Base-by-base conservation (phyloP, 2,113 vertebrate genomes). In the Alosa alosa region DNA sequence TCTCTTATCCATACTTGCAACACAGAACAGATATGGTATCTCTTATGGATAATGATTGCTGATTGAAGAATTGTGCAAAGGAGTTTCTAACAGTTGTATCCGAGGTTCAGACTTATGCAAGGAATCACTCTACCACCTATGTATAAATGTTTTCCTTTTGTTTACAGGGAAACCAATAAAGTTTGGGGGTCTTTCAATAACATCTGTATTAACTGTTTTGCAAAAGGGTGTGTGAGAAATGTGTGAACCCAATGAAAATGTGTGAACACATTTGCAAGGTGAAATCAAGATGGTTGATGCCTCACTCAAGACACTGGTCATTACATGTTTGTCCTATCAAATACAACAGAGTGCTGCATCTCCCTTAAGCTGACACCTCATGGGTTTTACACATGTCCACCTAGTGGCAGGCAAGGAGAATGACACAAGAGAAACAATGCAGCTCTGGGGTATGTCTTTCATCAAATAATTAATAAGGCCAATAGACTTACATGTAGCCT, bases 381-480 rank as follows among this genome's bases (percentile, higher is more conserved):
- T 78, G 31, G 31, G 31, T 78, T 78, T 78, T 41, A 78, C 72
- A 78, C 72, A 78, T 78, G 72, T 78, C 72, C 72, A 78, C 31
- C 72, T 78, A 78, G 72, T 78, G 72, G 72, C 25, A 78, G 72
- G 31, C 4, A 78, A 36, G 10, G 72, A 36, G 9, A 78, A 78
- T 11, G 31, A 78, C 72, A 78, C 36, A 6, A 39, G 3, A 3
- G 36, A 78, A 78, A 78, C 72, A 78, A 78, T 78, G 72, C 36
- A 78, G 72, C 72, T 41, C 31, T 75, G 8, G 68, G 9, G 36
- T 17, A 68, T 39, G 1, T 9, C 72, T 6, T 72, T 36, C n/a
- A 72, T 25, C 9, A 72, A 25, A 5, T 22, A 64, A 64, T 25
- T 4, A 36, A 39, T 17, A 39, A 36, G 31, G 68, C 7, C 10